Percentiles rank a stretch among this genome's conserved stretches.
Conservation (phyloP, 2,888 invertebrate genomes). For the Kryphioiulus occultus region DNA sequence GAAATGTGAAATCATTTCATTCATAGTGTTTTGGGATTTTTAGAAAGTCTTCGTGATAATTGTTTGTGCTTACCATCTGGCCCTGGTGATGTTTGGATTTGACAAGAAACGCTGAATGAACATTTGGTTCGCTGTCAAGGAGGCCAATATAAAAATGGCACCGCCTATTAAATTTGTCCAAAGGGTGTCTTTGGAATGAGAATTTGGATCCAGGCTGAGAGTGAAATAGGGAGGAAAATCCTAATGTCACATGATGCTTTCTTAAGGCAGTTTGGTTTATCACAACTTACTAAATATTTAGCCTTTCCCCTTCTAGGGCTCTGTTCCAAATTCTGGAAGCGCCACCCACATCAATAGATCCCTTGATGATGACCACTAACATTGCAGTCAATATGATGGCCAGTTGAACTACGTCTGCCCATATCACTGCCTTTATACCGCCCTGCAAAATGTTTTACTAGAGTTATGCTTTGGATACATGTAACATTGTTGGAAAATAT, state of each 20-base stretch:
- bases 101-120: slow-evolving; percentile 48
- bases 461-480: neutral
- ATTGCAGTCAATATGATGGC: slow-evolving; percentile 60
- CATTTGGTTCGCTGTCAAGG: slow-evolving; percentile 44
- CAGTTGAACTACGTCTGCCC: slow-evolving; percentile 63
- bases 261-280: neutral
- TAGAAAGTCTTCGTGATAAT: no score
- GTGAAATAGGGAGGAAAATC: neutral
- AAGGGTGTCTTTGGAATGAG: slow-evolving; percentile 41
- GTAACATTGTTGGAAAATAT: neutral
- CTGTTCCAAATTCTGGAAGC: slow-evolving; percentile 56
- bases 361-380: slow-evolving; percentile 60
- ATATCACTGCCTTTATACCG: slow-evolving; percentile 63
- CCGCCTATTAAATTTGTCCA: slow-evolving; percentile 45
- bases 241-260: neutral
- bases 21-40: no score
- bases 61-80: neutral
- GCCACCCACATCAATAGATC: slow-evolving; percentile 58
- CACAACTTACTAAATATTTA: slow-evolving; percentile 57
- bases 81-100: slow-evolving; percentile 1
- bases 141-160: neutral
- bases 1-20: no score
- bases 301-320: slow-evolving; percentile 56
- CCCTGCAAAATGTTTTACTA: slow-evolving; percentile 57
- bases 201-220: neutral